Percentiles rank a stretch among this genome's conserved stretches.
Evolutionary conservation across 1,140 invertebrate genomes (phyloP).

Genomic region (Drosophila sturtevanti): DNA sequence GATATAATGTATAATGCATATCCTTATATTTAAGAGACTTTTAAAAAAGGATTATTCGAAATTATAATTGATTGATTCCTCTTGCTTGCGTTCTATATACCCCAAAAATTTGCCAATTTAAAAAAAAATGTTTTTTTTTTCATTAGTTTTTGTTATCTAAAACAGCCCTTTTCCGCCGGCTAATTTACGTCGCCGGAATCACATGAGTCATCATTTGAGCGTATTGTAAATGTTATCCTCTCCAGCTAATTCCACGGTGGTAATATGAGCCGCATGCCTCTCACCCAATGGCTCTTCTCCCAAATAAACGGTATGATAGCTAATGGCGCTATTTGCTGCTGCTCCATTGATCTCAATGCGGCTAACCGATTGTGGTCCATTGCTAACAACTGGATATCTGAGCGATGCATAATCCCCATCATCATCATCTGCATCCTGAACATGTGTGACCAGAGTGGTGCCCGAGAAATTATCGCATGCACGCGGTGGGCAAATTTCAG

Average conservation of each 20-base stretch:
- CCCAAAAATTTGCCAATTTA: slow-evolving; percentile 10
- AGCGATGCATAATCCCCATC: slow-evolving; percentile 79
- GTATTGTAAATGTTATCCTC: slow-evolving; percentile 82
- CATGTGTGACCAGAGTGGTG: slow-evolving; percentile 50
- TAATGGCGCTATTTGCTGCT: slow-evolving; percentile 60
- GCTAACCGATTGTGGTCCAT: slow-evolving; percentile 66
- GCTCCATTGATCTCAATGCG: slow-evolving; percentile 76
- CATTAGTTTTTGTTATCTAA: slow-evolving; percentile 31
- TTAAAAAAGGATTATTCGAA: too few species aligned
- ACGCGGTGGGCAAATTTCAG: slow-evolving; percentile 84
- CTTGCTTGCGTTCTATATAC: neutral
- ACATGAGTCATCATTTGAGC: slow-evolving; percentile 82
- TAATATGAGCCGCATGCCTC: slow-evolving; percentile 60
- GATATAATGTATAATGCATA: neutral
- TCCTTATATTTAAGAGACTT: too few species aligned
- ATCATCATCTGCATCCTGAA: slow-evolving; percentile 46
- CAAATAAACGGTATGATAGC: slow-evolving; percentile 76
- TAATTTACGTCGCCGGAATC: slow-evolving; percentile 76
- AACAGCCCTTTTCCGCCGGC: slow-evolving; percentile 71
- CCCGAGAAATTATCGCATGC: slow-evolving; percentile 60
- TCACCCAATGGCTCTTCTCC: slow-evolving; percentile 73
- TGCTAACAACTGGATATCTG: slow-evolving; percentile 48
- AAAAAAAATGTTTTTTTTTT: slow-evolving; percentile 23
- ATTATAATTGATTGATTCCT: neutral
- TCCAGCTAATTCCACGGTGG: slow-evolving; percentile 70